Conservation (phyloP, 1,140 invertebrate species). For the Leptopilina boulardi region DNA sequence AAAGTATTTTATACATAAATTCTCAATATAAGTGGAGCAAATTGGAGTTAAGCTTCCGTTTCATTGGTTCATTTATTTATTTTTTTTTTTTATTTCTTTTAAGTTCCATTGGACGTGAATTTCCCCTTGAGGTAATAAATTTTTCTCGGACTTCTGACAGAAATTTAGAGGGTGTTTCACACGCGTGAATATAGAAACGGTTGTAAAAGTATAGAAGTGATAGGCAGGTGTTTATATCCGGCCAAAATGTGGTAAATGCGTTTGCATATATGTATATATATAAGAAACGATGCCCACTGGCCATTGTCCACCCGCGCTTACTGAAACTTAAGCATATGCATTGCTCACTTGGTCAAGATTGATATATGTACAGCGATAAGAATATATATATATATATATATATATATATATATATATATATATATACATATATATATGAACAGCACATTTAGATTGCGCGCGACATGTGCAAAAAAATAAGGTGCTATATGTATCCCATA, state of each 20-base stretch:
- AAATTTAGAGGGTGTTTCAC: conserved; percentile 60
- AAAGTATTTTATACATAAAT: background rate
- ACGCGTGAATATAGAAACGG: conserved; percentile 56
- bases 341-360: conserved; percentile 72
- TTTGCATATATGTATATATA: conserved; percentile 64
- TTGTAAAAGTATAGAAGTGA: conserved; percentile 64
- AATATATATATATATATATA: too few relatives aligned
- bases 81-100: background rate
- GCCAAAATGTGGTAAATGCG: conserved; percentile 60
- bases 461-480: conserved; percentile 39
- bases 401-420: too few relatives aligned
- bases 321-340: conserved; percentile 64
- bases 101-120: conserved; percentile 8
- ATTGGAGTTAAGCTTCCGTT: conserved; percentile 22
- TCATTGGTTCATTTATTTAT: background rate
- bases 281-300: conserved; percentile 60
- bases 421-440: background rate
- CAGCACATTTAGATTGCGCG: background rate
- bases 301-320: conserved; percentile 69
- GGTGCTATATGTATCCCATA: conserved; percentile 47
- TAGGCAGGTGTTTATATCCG: conserved; percentile 74
- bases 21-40: conserved; percentile 5
- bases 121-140: conserved; percentile 60
- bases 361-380: conserved; percentile 58
- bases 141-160: conserved; percentile 50